Conservation (phyloP, 2,797 vertebrate species). For the Cossypha heuglini region DNA sequence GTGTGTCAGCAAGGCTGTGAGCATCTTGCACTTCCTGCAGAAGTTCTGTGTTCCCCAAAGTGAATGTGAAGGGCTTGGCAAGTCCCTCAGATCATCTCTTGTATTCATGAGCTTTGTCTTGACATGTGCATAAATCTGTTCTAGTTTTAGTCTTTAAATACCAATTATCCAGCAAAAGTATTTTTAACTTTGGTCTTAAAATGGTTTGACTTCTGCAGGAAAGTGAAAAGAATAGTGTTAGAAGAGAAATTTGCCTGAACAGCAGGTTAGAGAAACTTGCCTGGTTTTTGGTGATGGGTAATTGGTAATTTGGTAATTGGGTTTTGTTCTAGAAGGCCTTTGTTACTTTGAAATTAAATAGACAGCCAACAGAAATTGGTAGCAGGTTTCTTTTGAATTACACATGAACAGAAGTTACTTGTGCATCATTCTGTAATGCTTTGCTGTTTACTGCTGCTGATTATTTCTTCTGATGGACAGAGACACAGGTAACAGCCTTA, state of each 20-base stretch:
- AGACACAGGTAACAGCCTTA: constrained; percentile 67
- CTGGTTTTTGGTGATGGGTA: background rate
- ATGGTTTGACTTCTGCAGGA: background rate
- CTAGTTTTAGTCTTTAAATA: background rate
- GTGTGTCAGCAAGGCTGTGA: background rate
- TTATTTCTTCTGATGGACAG: constrained; percentile 58
- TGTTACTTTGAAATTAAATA: background rate
- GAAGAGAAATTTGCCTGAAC: background rate
- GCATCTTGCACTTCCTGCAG: background rate
- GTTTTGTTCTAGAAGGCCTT: background rate
- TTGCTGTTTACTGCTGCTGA: constrained; percentile 66
- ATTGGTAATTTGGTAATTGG: background rate
- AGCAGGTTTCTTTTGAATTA: background rate
- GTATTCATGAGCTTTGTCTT: background rate
- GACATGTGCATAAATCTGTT: background rate
- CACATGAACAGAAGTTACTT: background rate
- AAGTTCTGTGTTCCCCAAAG: rapidly evolving
- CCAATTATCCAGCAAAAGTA: background rate
- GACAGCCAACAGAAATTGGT: background rate
- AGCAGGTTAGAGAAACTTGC: background rate
- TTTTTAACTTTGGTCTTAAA: background rate
- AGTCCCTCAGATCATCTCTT: background rate
- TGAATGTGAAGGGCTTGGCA: background rate
- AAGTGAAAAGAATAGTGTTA: background rate
- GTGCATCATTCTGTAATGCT: constrained; percentile 57